phyloP scores from a whole-genome alignment of 2,113 vertebrate genomes.

The Alosa alosa region DNA sequence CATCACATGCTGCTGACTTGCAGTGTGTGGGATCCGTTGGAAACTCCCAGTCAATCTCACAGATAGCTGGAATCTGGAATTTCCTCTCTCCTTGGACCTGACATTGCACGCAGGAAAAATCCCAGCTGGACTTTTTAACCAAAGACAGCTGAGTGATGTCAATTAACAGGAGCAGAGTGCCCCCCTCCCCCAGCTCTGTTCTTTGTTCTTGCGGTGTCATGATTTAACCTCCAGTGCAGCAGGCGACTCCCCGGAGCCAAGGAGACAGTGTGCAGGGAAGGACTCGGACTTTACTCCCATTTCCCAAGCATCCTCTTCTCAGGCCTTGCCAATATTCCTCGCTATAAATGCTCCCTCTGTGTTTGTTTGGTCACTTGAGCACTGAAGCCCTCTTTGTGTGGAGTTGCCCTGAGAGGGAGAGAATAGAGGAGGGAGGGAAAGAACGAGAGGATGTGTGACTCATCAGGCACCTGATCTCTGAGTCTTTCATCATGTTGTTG shows the following conservation, averaged over 20 bases:
- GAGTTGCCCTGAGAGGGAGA: not conserved
- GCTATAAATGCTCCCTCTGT: not conserved
- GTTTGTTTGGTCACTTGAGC: not conserved
- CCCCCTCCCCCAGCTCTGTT: not conserved
- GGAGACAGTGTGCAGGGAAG: not conserved
- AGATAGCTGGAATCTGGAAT: not conserved
- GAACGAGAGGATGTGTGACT: not conserved
- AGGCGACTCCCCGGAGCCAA: not conserved
- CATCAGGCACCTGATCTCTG: not conserved
- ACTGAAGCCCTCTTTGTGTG: not conserved
- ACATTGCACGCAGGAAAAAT: not conserved
- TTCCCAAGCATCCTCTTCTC: not conserved
- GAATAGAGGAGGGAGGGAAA: not conserved
- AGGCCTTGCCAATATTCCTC: not conserved
- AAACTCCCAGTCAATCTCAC: not conserved
- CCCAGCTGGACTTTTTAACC: not conserved
- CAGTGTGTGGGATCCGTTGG: not conserved
- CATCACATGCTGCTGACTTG: not conserved
- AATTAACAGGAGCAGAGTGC: not conserved
- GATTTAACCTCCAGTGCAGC: not conserved
- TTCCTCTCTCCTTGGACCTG: not conserved
- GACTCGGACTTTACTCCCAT: not conserved
- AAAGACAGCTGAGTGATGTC: not conserved
- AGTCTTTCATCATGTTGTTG: not conserved
- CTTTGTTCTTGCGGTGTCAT: slow-evolving; percentile 6